A percentile compares a stretch with the other conserved stretches of the same genome.
Evolutionary conservation across 1,140 invertebrate species (phyloP).

Genomic region (Drosophila littoralis): DNA sequence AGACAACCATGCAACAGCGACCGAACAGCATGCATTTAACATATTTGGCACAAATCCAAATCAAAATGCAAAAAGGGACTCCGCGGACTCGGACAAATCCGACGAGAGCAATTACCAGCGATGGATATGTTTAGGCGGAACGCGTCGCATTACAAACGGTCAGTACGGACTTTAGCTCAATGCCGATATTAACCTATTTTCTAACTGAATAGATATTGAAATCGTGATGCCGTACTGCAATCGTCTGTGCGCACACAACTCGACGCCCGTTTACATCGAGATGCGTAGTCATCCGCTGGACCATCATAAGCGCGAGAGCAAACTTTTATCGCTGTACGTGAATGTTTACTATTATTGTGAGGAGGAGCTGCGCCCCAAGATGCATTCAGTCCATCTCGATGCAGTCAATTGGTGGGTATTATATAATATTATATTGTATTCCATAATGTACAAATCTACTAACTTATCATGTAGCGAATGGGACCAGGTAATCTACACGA

Average conservation of each 20-base stretch:
- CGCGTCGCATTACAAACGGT: conserved; percentile 55
- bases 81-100: conserved; percentile 12
- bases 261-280: conserved; percentile 77
- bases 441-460: not conserved
- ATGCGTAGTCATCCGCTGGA: conserved; percentile 67
- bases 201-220: conserved; percentile 57
- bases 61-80: not conserved
- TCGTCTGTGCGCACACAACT: conserved; percentile 75
- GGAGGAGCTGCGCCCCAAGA: conserved; percentile 65
- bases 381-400: conserved; percentile 79
- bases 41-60: not conserved
- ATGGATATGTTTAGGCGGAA: conserved; percentile 56
- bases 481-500: conserved; percentile 67
- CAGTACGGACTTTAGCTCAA: not conserved
- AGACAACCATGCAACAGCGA: not conserved
- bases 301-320: conserved; percentile 65
- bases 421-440: no score
- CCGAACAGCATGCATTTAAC: conserved; percentile 9
- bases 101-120: conserved; percentile 12
- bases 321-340: conserved; percentile 70
- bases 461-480: conserved; percentile 44
- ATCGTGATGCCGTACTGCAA: conserved; percentile 58
- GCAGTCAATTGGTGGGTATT: conserved; percentile 66
- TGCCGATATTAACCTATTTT: not conserved
- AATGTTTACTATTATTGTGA: conserved; percentile 81